Evolutionary conservation across 2,797 vertebrate species (phyloP).

Genomic region (Xenentodon cancila): DNA sequence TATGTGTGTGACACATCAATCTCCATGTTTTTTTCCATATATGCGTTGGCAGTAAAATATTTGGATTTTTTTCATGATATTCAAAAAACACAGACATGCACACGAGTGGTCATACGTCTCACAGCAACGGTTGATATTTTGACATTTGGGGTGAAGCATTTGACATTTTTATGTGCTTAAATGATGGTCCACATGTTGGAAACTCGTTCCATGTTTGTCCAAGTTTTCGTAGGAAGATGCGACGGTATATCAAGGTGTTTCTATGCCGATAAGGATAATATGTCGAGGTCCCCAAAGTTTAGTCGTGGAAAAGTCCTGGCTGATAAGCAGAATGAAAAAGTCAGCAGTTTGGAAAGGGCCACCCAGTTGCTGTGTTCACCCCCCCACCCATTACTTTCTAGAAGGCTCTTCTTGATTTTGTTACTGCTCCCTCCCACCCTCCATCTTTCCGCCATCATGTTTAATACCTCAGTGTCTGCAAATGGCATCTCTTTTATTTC

Average conservation of each 20-base stretch:
- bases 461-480: slow-evolving; percentile 56
- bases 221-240: slow-evolving; percentile 64
- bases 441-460: slow-evolving; percentile 34
- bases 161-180: slow-evolving; percentile 63
- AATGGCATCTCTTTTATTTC: slow-evolving; percentile 64
- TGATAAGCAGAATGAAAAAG: slow-evolving; percentile 77
- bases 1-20: slow-evolving; percentile 14
- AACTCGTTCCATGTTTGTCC: slow-evolving; percentile 62
- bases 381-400: slow-evolving; percentile 34
- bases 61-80: slow-evolving; percentile 1
- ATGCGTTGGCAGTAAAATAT: slow-evolving; percentile 24
- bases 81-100: slow-evolving; percentile 13
- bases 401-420: slow-evolving; percentile 41
- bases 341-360: slow-evolving; percentile 76
- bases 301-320: slow-evolving; percentile 72
- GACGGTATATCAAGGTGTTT: slow-evolving; percentile 76
- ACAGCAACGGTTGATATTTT: slow-evolving; percentile 56
- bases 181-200: slow-evolving; percentile 61
- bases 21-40: slow-evolving; percentile 19
- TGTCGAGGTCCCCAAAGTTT: slow-evolving; percentile 71
- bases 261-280: slow-evolving; percentile 75
- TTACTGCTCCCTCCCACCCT: slow-evolving; percentile 23
- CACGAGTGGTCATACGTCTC: slow-evolving; percentile 24
- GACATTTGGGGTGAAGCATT: slow-evolving; percentile 63
- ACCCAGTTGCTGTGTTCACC: slow-evolving; percentile 59